These are phyloP conservation scores for Electrophaes corylata DNA, from an alignment of 2,888 invertebrate genomes.

Conservation along the genomic window DNA sequence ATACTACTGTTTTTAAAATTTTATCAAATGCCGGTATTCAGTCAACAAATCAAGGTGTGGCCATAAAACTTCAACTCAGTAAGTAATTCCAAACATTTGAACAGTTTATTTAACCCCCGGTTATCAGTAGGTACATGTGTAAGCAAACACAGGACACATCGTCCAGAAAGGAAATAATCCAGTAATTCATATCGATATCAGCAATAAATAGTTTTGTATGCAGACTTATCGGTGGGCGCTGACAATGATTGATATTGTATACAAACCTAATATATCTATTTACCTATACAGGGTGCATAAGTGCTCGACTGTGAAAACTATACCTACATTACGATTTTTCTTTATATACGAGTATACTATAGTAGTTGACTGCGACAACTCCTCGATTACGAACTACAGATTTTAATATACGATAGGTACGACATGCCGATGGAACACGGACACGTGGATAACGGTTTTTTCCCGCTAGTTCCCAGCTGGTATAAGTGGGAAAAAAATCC, in stretches of 20 bases:
- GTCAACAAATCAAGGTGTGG: slow-evolving; percentile 39
- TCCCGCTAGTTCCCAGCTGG: too few relatives aligned
- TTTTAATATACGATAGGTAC: too few relatives aligned
- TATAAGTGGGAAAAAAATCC: too few relatives aligned
- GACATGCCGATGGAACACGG: too few relatives aligned
- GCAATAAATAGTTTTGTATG: slow-evolving; percentile 45
- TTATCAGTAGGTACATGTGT: slow-evolving; percentile 64
- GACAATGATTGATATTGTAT: slow-evolving; percentile 63
- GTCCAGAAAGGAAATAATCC: slow-evolving; percentile 70
- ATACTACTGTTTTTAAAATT: too few relatives aligned
- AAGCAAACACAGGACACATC: slow-evolving; percentile 57
- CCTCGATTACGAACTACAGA: too few relatives aligned
- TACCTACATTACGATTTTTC: too few relatives aligned
- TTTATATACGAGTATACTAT: too few relatives aligned
- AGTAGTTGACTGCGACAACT: too few relatives aligned
- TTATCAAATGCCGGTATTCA: slow-evolving; percentile 16
- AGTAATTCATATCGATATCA: slow-evolving; percentile 68
- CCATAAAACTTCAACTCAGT: slow-evolving; percentile 34
- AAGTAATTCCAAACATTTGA: slow-evolving; percentile 41
- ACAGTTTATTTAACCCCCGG: slow-evolving; percentile 43
- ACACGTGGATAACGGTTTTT: too few relatives aligned
- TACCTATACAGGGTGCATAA: not conserved
- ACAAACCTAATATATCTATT: not conserved
- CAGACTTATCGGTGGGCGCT: slow-evolving; percentile 38
- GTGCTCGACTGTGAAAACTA: not conserved